Base-by-base conservation (phyloP, 2,113 vertebrate genomes). In the Cynopterus brachyotis region DNA sequence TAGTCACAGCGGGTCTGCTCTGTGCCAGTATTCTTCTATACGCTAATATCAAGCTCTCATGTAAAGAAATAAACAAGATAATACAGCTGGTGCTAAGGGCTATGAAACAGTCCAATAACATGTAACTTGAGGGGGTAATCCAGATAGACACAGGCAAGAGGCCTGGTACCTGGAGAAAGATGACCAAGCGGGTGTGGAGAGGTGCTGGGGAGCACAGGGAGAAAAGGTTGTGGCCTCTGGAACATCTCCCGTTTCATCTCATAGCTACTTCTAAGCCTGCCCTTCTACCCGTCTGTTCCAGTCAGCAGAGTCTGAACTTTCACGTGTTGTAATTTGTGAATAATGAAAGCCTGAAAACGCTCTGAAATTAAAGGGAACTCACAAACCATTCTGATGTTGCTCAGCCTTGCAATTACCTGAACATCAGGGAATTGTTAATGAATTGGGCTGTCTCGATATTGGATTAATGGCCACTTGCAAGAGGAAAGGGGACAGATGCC, bases 391-490 rank as follows among this genome's bases (percentile, higher is more conserved):
- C 37, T 42, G 75, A 57, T n/a, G 82, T 2, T 16, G n/a, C 67
- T 94, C 59, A 81, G 93, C 64, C 53, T 35, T 59, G 59, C 76
- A 96, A 88, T 93, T 84, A 87, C 32, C 67, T 86, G 84, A 50
- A 72, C 57, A 83, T 79, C 62, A 70, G 72, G 62, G 69, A 24
- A 53, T 50, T 62, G 50, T 40, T 66, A 70, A 86, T 53, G 60
- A 78, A 86, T 53, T 32, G 37, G 55, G 76, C 50, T 60, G 37
- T 66, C 45, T 87, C 75, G 28, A 24, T 30, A 45, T 6, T 32
- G 47, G 66, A 75, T 70, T 66, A 66, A 83, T 35, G 80, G 75
- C 42, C 64, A 89, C 53, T 86, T 89, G 76, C 60, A 86, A 86
- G 2, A 75, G 20, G 28, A 91, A 95, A 89, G 32, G 35, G 79